A percentile compares a stretch with the other conserved stretches of the same genome.
Conservation (phyloP, 2,888 invertebrate genomes). For the Acanthosoma haemorrhoidale region DNA sequence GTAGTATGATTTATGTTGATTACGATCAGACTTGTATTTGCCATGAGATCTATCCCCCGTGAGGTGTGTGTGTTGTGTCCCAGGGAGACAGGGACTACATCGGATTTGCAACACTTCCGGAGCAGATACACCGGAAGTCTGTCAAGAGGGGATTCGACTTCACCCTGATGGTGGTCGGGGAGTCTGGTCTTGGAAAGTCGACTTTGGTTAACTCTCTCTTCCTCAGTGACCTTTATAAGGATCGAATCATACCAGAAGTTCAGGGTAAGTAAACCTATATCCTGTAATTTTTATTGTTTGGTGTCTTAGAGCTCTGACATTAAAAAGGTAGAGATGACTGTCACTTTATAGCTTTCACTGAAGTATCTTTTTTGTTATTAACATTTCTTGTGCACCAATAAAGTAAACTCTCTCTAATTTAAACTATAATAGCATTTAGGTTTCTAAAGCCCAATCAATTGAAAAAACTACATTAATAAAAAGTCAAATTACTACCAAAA, state of each 20-base stretch:
- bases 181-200: conserved; percentile 89
- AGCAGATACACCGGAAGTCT: conserved; percentile 93
- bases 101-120: conserved; percentile 91
- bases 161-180: conserved; percentile 93
- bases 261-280: conserved; percentile 54
- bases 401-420: no score
- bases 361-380: no score
- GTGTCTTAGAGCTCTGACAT: no score
- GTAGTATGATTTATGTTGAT: not conserved
- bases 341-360: no score
- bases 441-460: no score
- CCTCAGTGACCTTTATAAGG: conserved; percentile 86
- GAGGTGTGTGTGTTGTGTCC: conserved; percentile 29
- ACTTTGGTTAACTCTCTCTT: conserved; percentile 92
- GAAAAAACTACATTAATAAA: no score
- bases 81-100: conserved; percentile 61
- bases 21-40: not conserved
- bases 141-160: conserved; percentile 95
- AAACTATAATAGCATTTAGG: no score
- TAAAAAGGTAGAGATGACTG: no score
- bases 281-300: no score
- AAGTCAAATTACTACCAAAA: no score
- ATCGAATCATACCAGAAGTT: conserved; percentile 66
- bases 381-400: no score
- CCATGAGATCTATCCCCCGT: conserved; percentile 26